A percentile compares a stretch with the other conserved stretches of the same genome.
Conservation (phyloP, 2,888 invertebrate genomes). For the Steinernema hermaphroditum region DNA sequence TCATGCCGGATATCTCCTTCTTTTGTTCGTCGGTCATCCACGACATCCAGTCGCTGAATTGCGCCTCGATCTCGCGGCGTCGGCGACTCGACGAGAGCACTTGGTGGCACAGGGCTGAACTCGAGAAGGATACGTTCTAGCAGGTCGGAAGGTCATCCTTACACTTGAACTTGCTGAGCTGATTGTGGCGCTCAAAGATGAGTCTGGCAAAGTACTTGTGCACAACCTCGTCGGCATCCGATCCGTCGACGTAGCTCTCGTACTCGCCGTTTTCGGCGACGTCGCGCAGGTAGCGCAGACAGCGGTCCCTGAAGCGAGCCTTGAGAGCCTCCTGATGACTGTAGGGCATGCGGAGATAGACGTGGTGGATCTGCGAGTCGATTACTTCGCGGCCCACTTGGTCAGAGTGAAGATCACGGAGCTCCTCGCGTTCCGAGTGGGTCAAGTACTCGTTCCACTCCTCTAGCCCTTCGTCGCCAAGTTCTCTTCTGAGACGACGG, state of each 20-base stretch:
- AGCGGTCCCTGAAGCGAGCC: background rate
- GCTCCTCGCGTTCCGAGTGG: background rate
- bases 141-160: no score
- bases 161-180: conserved; percentile 21
- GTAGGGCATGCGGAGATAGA: conserved; percentile 24
- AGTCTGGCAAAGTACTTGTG: conserved; percentile 28
- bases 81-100: background rate
- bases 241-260: background rate
- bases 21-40: conserved; percentile 44
- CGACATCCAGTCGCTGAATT: conserved; percentile 28
- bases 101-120: conserved; percentile 20
- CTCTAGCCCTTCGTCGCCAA: conserved; percentile 4
- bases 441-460: conserved; percentile 11
- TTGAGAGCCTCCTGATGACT: conserved; percentile 4
- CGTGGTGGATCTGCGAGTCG: conserved; percentile 7
- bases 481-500: conserved; percentile 1
- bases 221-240: conserved; percentile 1
- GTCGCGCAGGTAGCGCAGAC: conserved; percentile 20
- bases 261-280: conserved; percentile 21
- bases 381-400: background rate
- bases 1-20: conserved; percentile 42
- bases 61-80: conserved; percentile 15
- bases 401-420: conserved; percentile 3
- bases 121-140: background rate
- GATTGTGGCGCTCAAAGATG: conserved; percentile 25